Conservation (phyloP, 2,888 invertebrate genomes). For the Drosophila nigricruria region DNA sequence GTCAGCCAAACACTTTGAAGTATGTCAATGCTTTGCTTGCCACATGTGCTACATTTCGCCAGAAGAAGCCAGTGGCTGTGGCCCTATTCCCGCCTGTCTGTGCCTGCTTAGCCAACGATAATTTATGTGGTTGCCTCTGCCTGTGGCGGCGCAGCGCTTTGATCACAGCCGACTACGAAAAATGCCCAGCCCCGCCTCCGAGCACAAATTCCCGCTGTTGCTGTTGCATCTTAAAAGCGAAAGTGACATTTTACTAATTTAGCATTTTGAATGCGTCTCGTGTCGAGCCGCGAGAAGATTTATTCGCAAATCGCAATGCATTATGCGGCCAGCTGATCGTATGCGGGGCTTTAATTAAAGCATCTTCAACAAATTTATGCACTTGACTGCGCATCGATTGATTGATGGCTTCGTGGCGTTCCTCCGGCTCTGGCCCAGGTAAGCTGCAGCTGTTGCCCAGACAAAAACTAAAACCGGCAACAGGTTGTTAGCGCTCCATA, state of each 20-base stretch:
- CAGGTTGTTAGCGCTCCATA: slow-evolving; percentile 45
- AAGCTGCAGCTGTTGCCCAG: slow-evolving; percentile 14
- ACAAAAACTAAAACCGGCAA: slow-evolving; percentile 5
- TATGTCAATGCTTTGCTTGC: slow-evolving; percentile 76
- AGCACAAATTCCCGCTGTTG: slow-evolving; percentile 14
- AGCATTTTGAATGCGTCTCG: slow-evolving; percentile 75
- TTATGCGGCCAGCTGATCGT: too few species aligned
- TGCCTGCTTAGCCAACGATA: slow-evolving; percentile 76
- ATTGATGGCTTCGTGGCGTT: slow-evolving; percentile 42
- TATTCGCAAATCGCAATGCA: slow-evolving; percentile 57
- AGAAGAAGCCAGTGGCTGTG: slow-evolving; percentile 22
- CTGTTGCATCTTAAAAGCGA: slow-evolving; percentile 69
- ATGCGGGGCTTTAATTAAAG: slow-evolving; percentile 70
- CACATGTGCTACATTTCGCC: slow-evolving; percentile 75
- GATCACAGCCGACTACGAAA: slow-evolving; percentile 59
- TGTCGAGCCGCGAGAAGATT: slow-evolving; percentile 67
- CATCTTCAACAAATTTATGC: slow-evolving; percentile 36
- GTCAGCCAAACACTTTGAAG: slow-evolving; percentile 66
- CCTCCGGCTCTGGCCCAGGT: slow-evolving; percentile 30
- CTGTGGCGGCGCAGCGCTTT: slow-evolving; percentile 60
- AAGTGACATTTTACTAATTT: slow-evolving; percentile 81
- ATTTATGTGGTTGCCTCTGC: slow-evolving; percentile 71
- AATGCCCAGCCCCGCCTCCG: background rate
- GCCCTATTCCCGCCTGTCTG: slow-evolving; percentile 53
- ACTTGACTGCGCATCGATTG: slow-evolving; percentile 44